Evolutionary conservation across 1,140 invertebrate genomes (phyloP), one percentile per base, ranked within the genome.

Genomic region (Colletes gigas): DNA sequence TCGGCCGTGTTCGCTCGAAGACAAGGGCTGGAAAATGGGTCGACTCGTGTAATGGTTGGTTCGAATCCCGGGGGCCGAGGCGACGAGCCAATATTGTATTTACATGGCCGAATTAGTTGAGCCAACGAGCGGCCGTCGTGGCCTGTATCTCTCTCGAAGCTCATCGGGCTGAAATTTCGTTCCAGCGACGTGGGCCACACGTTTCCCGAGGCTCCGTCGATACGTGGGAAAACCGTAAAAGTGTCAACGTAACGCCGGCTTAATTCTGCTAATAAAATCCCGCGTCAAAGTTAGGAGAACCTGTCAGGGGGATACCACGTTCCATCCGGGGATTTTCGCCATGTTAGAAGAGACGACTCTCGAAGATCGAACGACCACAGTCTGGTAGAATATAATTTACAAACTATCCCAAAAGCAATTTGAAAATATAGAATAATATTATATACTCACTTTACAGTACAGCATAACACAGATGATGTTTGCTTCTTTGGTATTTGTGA

Each of bases 41-140:
- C 52, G 54, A 70, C 4, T 62, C 14, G 75, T 50, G 21, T 70
- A 62, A 60, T 17, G 55, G 75, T 60, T 60, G 55, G 44, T 44
- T 59, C 15, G 54, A 62, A 60, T 70, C 67, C 67, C 75, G 5
- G 14, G 69, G 39, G 63, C 15, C 10, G 47, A 52, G 30, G 47
- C 59, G 54, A 50, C 44, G 50, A 65, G 60, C 50, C 77, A 78
- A 78, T 78, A 78, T 72, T 65, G 57, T 78, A 78, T 72, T 78
- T 78, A 78, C 77, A 73, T 72, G 77, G 47, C 59, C 47, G 60
- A 73, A 78, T 78, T 78, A 78, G 60, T 73, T 73, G 60, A 62
- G 15, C 50, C 39, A 70, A 70, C 66, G 66, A 54, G 21, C 21
- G 17, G 59, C 10, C 1, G 8, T 65, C 41, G 54, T 44, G 39